Percentiles rank a stretch among this genome's conserved stretches.
These are phyloP conservation scores for Ailurus styani DNA, from an alignment of 2,113 vertebrate species.

Conservation along the genomic window DNA sequence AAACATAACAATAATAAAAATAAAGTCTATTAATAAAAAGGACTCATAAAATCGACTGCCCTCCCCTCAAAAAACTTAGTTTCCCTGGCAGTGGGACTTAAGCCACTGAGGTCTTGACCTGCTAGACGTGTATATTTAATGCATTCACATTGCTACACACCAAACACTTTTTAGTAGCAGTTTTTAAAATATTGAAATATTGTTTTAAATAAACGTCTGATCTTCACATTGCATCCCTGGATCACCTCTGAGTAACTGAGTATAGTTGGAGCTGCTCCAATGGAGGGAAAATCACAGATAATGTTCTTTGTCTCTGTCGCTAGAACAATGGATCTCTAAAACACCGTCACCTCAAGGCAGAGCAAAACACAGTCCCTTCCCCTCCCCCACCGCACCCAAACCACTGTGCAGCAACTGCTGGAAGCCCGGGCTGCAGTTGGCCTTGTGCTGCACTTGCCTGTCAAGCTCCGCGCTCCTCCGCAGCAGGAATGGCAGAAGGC, in stretches of 20 bases:
- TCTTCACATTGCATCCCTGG: background rate
- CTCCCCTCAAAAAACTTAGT: background rate
- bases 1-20: background rate
- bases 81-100: background rate
- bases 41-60: background rate
- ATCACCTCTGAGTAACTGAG: background rate
- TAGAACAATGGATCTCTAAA: background rate
- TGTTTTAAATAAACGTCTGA: background rate
- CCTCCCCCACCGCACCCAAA: background rate
- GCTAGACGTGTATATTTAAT: background rate
- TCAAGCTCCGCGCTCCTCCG: background rate
- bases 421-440: constrained; percentile 47
- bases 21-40: background rate
- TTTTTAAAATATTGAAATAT: background rate
- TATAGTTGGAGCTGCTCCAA: background rate
- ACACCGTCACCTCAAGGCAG: background rate
- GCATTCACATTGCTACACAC: background rate
- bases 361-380: background rate
- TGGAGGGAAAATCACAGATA: background rate
- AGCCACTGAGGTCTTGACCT: background rate
- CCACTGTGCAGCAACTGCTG: constrained; percentile 12
- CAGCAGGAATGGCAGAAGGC: constrained; percentile 25
- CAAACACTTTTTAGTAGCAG: background rate
- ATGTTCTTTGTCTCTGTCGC: background rate
- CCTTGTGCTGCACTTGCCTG: constrained; percentile 33